Evolutionary conservation across 2,888 invertebrate species (phyloP).

Genomic region (Pinctada fucata): DNA sequence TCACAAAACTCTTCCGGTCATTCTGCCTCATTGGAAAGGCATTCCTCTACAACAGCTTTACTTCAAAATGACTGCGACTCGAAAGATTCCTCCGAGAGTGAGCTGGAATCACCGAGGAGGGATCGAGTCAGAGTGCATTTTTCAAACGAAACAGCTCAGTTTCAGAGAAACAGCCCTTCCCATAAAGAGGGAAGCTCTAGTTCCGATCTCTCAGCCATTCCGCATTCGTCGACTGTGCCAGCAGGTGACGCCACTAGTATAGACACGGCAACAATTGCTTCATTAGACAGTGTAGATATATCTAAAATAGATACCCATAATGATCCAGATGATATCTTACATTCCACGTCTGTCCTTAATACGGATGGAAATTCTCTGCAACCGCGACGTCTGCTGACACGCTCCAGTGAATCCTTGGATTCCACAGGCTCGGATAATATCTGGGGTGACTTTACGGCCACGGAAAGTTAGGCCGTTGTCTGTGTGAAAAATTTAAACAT

Average conservation of each 20-base stretch:
- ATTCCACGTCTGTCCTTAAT: constrained; percentile 6
- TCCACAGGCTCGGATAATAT: constrained; percentile 31
- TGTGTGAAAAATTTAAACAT: too few relatives aligned
- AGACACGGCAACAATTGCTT: constrained; percentile 36
- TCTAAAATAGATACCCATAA: constrained; percentile 19
- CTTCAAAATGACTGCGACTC: constrained; percentile 46
- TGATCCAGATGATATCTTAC: constrained; percentile 21
- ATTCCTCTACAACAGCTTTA: constrained; percentile 43
- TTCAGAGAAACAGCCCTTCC: constrained; percentile 6
- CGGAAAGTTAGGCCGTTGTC: background rate
- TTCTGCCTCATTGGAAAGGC: constrained; percentile 27
- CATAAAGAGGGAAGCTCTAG: constrained; percentile 17
- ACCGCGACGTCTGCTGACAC: background rate
- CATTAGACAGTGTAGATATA: constrained; percentile 39
- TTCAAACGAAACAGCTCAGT: constrained; percentile 29
- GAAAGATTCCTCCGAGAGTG: constrained; percentile 38
- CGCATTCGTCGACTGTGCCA: constrained; percentile 1
- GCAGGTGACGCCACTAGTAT: constrained; percentile 29
- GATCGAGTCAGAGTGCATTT: constrained; percentile 24
- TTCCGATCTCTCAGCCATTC: background rate
- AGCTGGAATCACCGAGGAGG: constrained; percentile 24
- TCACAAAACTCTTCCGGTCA: constrained; percentile 20
- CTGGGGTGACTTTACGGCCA: constrained; percentile 32
- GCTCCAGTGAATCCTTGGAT: constrained; percentile 28
- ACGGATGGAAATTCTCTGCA: background rate